Conservation (phyloP, 2,113 vertebrate species). For the Sylvia atricapilla region DNA sequence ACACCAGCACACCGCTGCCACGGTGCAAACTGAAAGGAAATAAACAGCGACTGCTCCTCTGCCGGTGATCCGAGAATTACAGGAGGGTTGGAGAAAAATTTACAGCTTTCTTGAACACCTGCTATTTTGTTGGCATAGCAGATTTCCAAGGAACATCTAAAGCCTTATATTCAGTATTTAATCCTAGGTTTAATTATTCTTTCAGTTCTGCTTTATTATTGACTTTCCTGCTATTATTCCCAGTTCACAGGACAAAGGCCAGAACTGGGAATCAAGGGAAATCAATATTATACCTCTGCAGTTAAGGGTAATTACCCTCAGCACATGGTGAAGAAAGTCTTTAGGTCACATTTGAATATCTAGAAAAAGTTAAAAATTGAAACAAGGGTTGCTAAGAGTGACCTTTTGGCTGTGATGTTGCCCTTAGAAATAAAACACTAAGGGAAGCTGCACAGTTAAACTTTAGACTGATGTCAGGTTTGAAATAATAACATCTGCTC, state of each 20-base stretch:
- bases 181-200: not conserved
- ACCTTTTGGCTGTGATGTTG: not conserved
- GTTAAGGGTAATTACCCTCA: not conserved
- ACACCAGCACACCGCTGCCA: fast-evolving
- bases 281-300: not conserved
- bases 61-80: fast-evolving
- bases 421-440: not conserved
- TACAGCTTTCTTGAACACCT: not conserved
- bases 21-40: fast-evolving
- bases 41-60: not conserved
- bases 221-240: not conserved
- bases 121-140: not conserved
- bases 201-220: not conserved
- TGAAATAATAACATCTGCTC: not conserved
- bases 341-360: not conserved
- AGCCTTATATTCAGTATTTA: not conserved
- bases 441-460: not conserved
- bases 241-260: not conserved
- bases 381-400: not conserved
- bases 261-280: not conserved
- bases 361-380: not conserved
- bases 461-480: not conserved
- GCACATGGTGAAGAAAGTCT: not conserved
- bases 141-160: not conserved
- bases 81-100: not conserved